Evolutionary conservation across 2,797 vertebrate genomes (phyloP), one percentile per base, ranked within the genome.

Genomic region (Antrozous pallidus): DNA sequence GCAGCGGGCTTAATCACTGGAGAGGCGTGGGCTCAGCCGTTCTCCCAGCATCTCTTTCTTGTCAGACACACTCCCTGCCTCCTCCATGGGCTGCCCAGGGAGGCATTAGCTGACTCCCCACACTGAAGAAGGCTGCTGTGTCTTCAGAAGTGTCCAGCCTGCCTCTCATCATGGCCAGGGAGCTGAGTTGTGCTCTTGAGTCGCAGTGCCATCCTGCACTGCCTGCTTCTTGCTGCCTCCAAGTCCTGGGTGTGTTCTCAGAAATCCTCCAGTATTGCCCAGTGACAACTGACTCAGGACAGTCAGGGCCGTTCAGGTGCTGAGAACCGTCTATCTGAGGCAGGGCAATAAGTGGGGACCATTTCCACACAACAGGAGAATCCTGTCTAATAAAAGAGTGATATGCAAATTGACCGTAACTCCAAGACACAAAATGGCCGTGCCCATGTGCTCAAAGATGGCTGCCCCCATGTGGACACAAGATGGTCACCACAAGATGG

Each of bases 191-290:
- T 47, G 45, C 45, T 42, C 45, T 16, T 3, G 45, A 47, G 45
- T 98, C 97, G 97, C 98, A 97, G 8, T 79, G 97, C 97, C 98
- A 98, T 97, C 98, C 97, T n/a, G 77, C 96, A 95, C 96, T 97
- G 97, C 97, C 98, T 97, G 97, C 97, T 96, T 93, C 96, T 93
- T 90, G 28, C 93, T n/a, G 84, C 71, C 97, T 95, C 96, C 74
- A 88, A 10, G 94, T 91, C 97, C 97, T 90, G 90, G 91, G 90
- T 94, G 88, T 96, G 96, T 96, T 98, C 97, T 93, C 97, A 97
- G 75, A 97, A 86, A 69, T 94, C 94, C 94, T 95, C 97, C 0
- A 0, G 88, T 95, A 94, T 96, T 96, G 95, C 97, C 96, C 96
- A 54, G 95, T 95, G 97, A 97, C 97, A 97, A 97, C 38, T 75